These are phyloP conservation scores for Limonius californicus DNA, from an alignment of 1,140 invertebrate genomes.

Conservation along the genomic window DNA sequence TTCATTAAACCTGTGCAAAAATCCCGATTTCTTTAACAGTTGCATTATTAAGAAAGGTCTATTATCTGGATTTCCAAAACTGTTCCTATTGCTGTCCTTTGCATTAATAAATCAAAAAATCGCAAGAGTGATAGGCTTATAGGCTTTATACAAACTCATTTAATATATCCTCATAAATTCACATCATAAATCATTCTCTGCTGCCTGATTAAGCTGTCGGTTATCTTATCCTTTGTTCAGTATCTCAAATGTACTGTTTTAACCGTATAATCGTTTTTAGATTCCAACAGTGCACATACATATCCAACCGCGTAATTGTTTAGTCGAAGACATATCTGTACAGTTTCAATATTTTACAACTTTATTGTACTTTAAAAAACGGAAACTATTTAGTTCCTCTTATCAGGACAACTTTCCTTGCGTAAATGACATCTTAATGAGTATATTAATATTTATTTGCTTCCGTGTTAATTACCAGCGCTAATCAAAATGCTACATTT, in stretches of 20 bases:
- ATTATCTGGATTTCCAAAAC: slow-evolving; percentile 8
- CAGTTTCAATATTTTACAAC: no score
- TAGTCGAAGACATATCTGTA: no score
- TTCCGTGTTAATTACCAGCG: background rate
- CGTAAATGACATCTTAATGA: no score
- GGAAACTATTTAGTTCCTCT: no score
- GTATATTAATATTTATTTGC: background rate
- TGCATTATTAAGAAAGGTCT: background rate
- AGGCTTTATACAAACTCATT: slow-evolving; percentile 12
- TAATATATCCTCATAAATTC: slow-evolving; percentile 14
- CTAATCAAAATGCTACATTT: slow-evolving; percentile 7
- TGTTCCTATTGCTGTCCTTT: background rate
- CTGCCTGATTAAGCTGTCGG: background rate
- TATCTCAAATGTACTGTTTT: slow-evolving; percentile 13
- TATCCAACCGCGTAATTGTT: no score
- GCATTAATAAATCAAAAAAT: slow-evolving; percentile 15
- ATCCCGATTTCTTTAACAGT: no score
- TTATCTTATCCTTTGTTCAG: slow-evolving; percentile 10
- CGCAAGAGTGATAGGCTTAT: slow-evolving; percentile 9
- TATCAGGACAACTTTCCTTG: no score
- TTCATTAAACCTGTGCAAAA: no score
- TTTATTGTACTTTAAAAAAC: no score
- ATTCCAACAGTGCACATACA: background rate
- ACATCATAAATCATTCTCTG: slow-evolving; percentile 9
- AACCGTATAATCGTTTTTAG: slow-evolving; percentile 1